Evolutionary conservation across 2,797 vertebrate genomes (phyloP), one percentile per base, ranked within the genome.

Genomic region (Tadarida brasiliensis): DNA sequence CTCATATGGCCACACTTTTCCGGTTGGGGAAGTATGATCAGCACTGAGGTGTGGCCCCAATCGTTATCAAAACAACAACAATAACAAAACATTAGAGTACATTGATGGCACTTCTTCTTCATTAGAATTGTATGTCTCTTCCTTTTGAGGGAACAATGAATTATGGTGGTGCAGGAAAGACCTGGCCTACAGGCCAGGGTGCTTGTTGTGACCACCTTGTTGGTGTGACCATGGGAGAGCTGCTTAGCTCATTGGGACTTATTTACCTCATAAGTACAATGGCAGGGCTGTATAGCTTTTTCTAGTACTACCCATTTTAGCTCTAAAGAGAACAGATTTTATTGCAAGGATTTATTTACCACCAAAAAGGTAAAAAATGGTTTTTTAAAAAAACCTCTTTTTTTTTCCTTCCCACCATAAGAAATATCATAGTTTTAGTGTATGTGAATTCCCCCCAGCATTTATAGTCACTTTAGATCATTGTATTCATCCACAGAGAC

Each of bases 1-100:
- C 28, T 97, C 96, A 94, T 82, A 96, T 49, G n/a, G 49, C 68
- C 33, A 54, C 57, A 90, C 51, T 83, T 82, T 92, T 92, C 94
- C 59, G 15, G 77, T 76, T 57, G 39, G 92, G 56, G 73, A 96
- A 11, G 88, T 87, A 86, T 92, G 91, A 87, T 91, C 65, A 76
- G 54, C 47, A 84, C 39, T 51, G 70, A 95, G 82, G 73, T 94
- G 93, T 95, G 97, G 49, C 78, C 30, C 51, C 26, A 17, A 28
- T 94, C 92, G 33, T 91, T 87, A 81, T 28, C 11, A 67, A 65
- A 51, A 71, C n/a, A n/a, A n/a, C n/a, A 19, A 65, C 28, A 33
- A 65, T 26, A 44, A 19, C 11, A 81, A 44, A 77, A 73, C n/a
- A 89, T 54, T 71, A 81, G 67, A 77, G 10, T 39, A 28, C 35